A percentile compares a stretch with the other conserved stretches of the same genome.
These are phyloP conservation scores for Halictus quadricinctus DNA, from an alignment of 2,888 invertebrate species.

Conservation along the genomic window DNA sequence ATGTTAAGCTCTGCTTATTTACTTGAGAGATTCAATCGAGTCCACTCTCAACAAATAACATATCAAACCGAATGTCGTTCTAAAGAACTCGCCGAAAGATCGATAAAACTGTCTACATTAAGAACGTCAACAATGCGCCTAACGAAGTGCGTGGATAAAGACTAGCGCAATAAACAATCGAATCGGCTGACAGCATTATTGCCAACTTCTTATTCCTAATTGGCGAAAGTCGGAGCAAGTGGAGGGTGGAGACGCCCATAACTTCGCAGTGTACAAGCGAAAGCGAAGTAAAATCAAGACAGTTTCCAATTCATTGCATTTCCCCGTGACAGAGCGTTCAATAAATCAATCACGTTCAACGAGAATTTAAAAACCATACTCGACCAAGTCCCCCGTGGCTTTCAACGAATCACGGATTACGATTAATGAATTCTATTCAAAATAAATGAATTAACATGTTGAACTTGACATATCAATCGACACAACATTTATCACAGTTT, in stretches of 20 bases:
- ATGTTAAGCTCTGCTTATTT: background rate
- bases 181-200: constrained; percentile 27
- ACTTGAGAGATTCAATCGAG: background rate
- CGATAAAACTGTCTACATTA: background rate
- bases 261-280: constrained; percentile 15
- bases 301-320: background rate
- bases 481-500: background rate
- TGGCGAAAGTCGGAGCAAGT: constrained; percentile 29
- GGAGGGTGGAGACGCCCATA: constrained; percentile 17
- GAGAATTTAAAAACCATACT: background rate
- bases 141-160: background rate
- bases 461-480: background rate
- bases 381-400: background rate
- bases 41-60: background rate
- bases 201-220: constrained; percentile 27
- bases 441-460: background rate
- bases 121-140: background rate
- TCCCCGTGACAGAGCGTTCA: background rate
- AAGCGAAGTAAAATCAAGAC: constrained; percentile 17
- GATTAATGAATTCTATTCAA: background rate
- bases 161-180: constrained; percentile 23
- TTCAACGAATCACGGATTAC: background rate
- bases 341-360: background rate
- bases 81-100: background rate
- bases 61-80: background rate